These are phyloP conservation scores for Eciton burchellii DNA, from an alignment of 1,140 invertebrate species.

Conservation along the genomic window DNA sequence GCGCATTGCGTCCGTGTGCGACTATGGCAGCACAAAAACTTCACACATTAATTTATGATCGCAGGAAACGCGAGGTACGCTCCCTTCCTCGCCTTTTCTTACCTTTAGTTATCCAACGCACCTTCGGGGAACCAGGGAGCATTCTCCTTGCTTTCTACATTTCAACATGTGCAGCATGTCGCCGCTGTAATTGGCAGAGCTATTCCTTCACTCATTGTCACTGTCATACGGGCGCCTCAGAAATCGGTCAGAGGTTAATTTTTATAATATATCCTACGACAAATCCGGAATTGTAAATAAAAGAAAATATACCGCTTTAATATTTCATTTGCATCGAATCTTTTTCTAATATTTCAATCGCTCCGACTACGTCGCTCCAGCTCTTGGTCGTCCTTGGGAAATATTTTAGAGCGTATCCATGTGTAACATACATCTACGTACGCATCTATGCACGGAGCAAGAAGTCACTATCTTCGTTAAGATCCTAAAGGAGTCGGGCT, in stretches of 20 bases:
- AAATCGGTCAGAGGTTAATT: not conserved
- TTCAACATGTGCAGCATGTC: not conserved
- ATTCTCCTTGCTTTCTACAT: too few species aligned
- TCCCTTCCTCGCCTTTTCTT: conserved; percentile 49
- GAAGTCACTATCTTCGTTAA: conserved; percentile 54
- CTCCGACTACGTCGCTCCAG: too few species aligned
- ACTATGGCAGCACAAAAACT: conserved; percentile 53
- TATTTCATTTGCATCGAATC: too few species aligned
- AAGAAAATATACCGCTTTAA: too few species aligned
- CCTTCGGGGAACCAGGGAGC: conserved; percentile 24
- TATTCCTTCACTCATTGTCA: not conserved
- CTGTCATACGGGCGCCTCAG: too few species aligned
- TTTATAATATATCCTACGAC: not conserved
- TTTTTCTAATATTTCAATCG: not conserved
- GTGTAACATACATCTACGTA: not conserved
- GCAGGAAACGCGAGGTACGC: conserved; percentile 47
- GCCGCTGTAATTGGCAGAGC: not conserved
- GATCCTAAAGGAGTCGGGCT: conserved; percentile 53
- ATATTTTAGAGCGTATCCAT: not conserved
- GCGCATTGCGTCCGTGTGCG: conserved; percentile 54
- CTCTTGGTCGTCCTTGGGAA: not conserved
- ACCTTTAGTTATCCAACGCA: conserved; percentile 42
- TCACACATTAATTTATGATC: conserved; percentile 61
- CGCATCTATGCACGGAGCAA: conserved; percentile 2
- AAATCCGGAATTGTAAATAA: not conserved